Evolutionary conservation across 2,888 invertebrate species (phyloP).

Genomic region (Euclidia mi): DNA sequence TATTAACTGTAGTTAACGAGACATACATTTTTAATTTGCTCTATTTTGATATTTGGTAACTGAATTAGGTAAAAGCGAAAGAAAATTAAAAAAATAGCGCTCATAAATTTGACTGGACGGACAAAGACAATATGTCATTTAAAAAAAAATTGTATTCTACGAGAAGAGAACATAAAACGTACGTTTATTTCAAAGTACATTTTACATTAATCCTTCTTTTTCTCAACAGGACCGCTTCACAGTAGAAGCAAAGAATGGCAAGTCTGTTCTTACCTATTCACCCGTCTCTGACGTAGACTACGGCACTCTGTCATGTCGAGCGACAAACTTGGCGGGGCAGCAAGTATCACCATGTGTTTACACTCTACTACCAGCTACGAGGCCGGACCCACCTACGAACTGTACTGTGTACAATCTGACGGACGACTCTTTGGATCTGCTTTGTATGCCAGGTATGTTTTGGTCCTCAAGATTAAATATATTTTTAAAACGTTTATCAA

Average conservation of each 20-base stretch:
- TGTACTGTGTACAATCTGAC: constrained; percentile 95
- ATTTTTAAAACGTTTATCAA: not conserved
- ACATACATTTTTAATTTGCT: too few relatives aligned
- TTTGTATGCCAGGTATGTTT: constrained; percentile 90
- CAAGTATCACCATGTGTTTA: constrained; percentile 94
- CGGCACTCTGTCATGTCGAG: constrained; percentile 94
- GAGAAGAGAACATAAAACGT: too few relatives aligned
- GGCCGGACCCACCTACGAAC: constrained; percentile 94
- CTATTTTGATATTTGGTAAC: too few relatives aligned
- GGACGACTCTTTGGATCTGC: constrained; percentile 93
- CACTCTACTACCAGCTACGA: constrained; percentile 93
- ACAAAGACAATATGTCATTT: too few relatives aligned
- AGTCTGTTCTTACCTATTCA: constrained; percentile 93
- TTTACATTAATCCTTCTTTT: not conserved
- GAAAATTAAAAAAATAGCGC: too few relatives aligned
- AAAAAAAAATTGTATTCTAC: too few relatives aligned
- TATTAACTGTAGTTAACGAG: too few relatives aligned
- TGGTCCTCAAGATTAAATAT: not conserved
- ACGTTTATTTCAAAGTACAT: too few relatives aligned
- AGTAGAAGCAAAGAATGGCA: constrained; percentile 85
- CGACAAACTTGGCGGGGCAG: constrained; percentile 93
- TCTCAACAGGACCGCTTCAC: constrained; percentile 89
- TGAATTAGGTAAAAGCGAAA: too few relatives aligned
- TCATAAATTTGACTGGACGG: too few relatives aligned
- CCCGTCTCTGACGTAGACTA: constrained; percentile 95